These are phyloP conservation scores for Rotaria socialis DNA, from an alignment of 2,888 invertebrate genomes.

Conservation along the genomic window DNA sequence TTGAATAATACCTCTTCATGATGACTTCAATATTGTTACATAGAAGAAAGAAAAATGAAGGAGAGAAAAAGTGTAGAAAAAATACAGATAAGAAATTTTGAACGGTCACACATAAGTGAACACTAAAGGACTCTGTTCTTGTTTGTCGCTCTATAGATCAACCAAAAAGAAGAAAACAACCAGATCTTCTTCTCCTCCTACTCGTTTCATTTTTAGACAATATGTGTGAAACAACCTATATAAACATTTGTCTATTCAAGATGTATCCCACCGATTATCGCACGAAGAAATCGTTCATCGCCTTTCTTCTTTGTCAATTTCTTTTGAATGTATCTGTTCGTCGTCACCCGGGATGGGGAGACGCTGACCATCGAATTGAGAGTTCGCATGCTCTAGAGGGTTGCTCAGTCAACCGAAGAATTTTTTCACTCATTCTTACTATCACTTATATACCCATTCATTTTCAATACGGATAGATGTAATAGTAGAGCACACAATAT, in stretches of 20 bases:
- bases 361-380: not conserved
- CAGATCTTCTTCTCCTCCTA: not conserved
- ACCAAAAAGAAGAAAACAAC: not conserved
- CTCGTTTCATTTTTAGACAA: not conserved
- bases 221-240: not conserved
- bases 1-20: not conserved
- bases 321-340: not conserved
- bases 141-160: not conserved
- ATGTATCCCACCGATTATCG: not conserved
- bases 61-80: not conserved
- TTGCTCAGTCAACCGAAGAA: not conserved
- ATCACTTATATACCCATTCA: not conserved
- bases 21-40: not conserved
- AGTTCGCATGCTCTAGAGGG: not conserved
- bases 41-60: not conserved
- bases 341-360: not conserved
- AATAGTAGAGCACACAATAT: not conserved
- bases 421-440: not conserved
- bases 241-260: conserved; percentile 2
- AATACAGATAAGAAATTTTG: not conserved
- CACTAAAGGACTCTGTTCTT: not conserved
- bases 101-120: conserved; percentile 5
- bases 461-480: not conserved
- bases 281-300: not conserved
- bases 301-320: not conserved